These are phyloP conservation scores for Actinemys pallida DNA, from an alignment of 2,113 vertebrate genomes.

Conservation along the genomic window DNA sequence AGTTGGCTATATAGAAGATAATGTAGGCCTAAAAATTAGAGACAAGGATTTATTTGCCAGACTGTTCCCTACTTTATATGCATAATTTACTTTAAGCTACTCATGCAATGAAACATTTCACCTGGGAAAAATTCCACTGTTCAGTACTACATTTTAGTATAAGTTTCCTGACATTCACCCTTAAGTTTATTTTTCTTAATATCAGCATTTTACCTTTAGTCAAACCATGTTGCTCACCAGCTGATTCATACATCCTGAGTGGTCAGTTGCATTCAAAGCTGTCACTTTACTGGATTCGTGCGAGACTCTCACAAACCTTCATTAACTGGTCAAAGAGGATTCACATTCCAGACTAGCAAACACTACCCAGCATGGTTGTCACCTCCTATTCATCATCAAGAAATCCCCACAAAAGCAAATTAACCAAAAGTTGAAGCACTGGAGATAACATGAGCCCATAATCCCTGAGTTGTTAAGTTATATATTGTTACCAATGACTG, in stretches of 20 bases:
- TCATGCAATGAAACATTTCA: constrained; percentile 23
- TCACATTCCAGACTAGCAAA: neutral
- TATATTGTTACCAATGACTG: neutral
- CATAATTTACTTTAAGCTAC: constrained; percentile 42
- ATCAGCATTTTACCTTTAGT: neutral
- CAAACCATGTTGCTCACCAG: neutral
- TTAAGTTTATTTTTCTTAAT: neutral
- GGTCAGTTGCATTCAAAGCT: neutral
- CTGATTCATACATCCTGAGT: neutral
- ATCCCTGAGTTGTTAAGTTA: neutral
- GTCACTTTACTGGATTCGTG: neutral
- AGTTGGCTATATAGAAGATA: neutral
- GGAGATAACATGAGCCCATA: neutral
- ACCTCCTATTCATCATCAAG: neutral
- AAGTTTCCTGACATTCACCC: neutral
- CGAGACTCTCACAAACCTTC: neutral
- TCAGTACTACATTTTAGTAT: neutral
- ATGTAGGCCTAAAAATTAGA: constrained; percentile 14
- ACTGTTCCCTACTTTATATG: constrained; percentile 16
- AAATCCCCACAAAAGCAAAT: neutral
- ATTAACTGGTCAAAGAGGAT: neutral
- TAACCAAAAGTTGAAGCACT: neutral
- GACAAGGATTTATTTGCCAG: constrained; percentile 35
- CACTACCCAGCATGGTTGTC: neutral
- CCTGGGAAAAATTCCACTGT: neutral